A percentile compares a stretch with the other conserved stretches of the same genome.
phyloP scores from a whole-genome alignment of 2,797 vertebrate species.

The Ibycter americanus region DNA sequence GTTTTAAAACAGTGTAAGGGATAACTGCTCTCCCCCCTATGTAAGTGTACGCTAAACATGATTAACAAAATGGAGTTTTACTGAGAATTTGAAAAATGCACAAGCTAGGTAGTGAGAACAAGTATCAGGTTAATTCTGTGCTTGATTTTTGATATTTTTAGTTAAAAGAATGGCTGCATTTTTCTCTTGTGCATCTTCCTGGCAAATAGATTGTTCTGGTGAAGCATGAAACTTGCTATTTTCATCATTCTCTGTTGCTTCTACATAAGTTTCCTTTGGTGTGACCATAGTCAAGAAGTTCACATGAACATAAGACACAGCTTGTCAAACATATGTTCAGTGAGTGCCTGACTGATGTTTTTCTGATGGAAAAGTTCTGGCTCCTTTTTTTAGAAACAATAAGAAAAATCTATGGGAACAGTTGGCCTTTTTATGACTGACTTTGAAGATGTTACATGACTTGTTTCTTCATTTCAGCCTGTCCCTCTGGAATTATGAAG shows the following conservation, averaged over 20 bases:
- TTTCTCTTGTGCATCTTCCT: neutral
- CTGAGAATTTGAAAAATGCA: neutral
- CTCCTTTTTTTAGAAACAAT: conserved; percentile 30
- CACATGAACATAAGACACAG: neutral
- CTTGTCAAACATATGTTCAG: conserved; percentile 16
- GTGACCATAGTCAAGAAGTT: neutral
- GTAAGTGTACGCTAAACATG: neutral
- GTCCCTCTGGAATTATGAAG: conserved; percentile 4
- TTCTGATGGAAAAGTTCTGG: conserved; percentile 16
- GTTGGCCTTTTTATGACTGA: conserved; percentile 18
- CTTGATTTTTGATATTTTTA: neutral
- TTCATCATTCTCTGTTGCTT: neutral
- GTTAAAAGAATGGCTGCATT: neutral
- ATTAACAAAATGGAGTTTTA: neutral
- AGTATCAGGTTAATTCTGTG: neutral
- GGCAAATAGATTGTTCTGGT: neutral
- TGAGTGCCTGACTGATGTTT: neutral
- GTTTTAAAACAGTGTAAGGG: neutral
- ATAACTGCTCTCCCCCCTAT: neutral
- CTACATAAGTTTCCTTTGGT: neutral
- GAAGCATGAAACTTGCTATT: neutral
- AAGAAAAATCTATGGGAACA: conserved; percentile 44
- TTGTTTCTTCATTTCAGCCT: conserved; percentile 48
- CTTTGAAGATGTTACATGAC: conserved; percentile 34
- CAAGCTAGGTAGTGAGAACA: neutral